phyloP scores from a whole-genome alignment of 2,888 invertebrate genomes.

The Pocota personata region DNA sequence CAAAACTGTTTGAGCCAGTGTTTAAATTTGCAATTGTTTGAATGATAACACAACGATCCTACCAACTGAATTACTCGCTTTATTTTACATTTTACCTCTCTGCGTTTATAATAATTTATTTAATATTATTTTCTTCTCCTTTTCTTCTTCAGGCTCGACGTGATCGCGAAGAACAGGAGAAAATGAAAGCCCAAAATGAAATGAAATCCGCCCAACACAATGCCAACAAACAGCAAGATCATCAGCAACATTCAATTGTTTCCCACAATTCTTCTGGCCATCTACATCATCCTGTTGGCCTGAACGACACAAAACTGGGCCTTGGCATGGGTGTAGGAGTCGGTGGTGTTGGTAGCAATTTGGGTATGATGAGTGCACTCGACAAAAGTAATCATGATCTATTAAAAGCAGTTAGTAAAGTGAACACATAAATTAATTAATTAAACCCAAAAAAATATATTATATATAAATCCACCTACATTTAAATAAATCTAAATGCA shows the following conservation, averaged over 20 bases:
- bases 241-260: conserved; percentile 82
- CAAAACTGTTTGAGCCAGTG: too few species aligned
- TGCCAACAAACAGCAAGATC: conserved; percentile 84
- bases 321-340: conserved; percentile 82
- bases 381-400: conserved; percentile 83
- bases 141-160: conserved; percentile 87
- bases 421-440: conserved; percentile 81
- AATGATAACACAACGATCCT: too few species aligned
- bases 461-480: conserved; percentile 74
- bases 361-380: conserved; percentile 83
- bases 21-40: too few species aligned
- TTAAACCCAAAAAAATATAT: conserved; percentile 39
- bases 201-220: conserved; percentile 93
- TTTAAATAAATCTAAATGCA: conserved; percentile 62
- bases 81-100: too few species aligned
- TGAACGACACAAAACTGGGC: conserved; percentile 83
- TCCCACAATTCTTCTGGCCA: conserved; percentile 82
- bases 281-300: conserved; percentile 82
- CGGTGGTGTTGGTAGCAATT: conserved; percentile 81
- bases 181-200: conserved; percentile 95
- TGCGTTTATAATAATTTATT: background rate
- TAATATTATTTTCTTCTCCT: conserved; percentile 14
- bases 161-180: conserved; percentile 94
- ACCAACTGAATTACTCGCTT: too few species aligned
- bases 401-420: conserved; percentile 83